Conservation (phyloP, 2,888 invertebrate genomes). For the Nemotelus nigrinus region DNA sequence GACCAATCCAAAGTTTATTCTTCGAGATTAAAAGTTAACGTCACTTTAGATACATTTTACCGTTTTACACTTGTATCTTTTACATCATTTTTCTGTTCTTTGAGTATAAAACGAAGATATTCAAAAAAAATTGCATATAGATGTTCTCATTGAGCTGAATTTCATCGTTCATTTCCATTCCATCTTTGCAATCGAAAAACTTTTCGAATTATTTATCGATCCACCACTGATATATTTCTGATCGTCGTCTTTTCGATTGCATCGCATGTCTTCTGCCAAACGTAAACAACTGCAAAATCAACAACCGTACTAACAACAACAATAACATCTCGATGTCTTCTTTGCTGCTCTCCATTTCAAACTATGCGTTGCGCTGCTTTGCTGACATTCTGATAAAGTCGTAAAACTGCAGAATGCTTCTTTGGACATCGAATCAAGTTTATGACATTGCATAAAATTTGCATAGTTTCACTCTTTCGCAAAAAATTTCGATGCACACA, state of each 20-base stretch:
- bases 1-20: too few relatives aligned
- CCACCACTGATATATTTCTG: conserved; percentile 1
- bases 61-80: too few relatives aligned
- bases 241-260: not conserved
- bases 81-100: too few relatives aligned
- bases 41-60: too few relatives aligned
- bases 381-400: conserved; percentile 32
- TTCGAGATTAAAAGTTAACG: too few relatives aligned
- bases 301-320: not conserved
- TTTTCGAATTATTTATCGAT: conserved; percentile 38
- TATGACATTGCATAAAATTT: conserved; percentile 54
- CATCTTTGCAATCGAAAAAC: not conserved
- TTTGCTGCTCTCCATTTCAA: not conserved
- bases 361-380: not conserved
- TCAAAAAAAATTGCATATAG: conserved; percentile 10
- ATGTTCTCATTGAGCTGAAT: not conserved
- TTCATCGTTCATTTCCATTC: conserved; percentile 12
- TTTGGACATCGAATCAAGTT: conserved; percentile 48
- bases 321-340: not conserved
- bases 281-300: conserved; percentile 35
- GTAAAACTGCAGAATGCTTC: conserved; percentile 42
- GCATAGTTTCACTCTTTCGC: conserved; percentile 49
- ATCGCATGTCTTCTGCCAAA: conserved; percentile 20
- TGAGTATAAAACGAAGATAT: not conserved
- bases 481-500: conserved; percentile 33